phyloP scores from a whole-genome alignment of 1,140 invertebrate species.

The Acromyrmex heyeri region DNA sequence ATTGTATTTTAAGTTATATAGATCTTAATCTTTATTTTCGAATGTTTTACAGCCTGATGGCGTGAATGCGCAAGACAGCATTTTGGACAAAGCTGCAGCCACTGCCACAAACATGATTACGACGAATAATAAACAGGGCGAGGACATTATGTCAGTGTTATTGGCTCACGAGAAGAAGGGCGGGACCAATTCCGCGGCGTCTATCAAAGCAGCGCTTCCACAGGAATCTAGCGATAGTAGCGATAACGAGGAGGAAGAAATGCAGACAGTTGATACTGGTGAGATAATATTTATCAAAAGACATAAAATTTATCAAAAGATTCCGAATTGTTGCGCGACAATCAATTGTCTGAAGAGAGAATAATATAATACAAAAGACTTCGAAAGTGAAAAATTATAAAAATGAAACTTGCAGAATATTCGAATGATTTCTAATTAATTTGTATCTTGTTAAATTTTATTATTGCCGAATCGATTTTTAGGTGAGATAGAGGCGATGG shows the following conservation, averaged over 20 bases:
- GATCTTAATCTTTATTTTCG: constrained; percentile 3
- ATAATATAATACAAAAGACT: background rate
- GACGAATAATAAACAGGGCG: constrained; percentile 90
- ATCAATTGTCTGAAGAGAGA: background rate
- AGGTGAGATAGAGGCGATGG: constrained; percentile 92
- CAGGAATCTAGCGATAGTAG: constrained; percentile 92
- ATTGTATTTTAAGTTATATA: constrained; percentile 10
- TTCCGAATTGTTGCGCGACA: background rate
- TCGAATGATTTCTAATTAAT: constrained; percentile 68
- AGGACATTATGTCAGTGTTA: constrained; percentile 97
- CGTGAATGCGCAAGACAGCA: constrained; percentile 83
- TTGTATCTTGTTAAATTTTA: background rate
- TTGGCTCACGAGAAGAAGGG: constrained; percentile 95
- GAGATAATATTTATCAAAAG: constrained; percentile 69
- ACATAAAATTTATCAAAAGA: background rate
- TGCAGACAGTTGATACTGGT: constrained; percentile 87
- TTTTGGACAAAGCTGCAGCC: constrained; percentile 85
- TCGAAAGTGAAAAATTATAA: background rate
- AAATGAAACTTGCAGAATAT: background rate
- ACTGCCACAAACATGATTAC: constrained; percentile 86
- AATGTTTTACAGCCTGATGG: constrained; percentile 81
- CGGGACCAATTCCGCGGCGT: constrained; percentile 87
- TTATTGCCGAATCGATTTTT: constrained; percentile 65
- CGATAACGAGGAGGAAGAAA: constrained; percentile 91
- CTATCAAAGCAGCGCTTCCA: constrained; percentile 88